A percentile compares a stretch with the other conserved stretches of the same genome.
Conservation (phyloP, 2,888 invertebrate genomes). For the Agrochola lychnidis region DNA sequence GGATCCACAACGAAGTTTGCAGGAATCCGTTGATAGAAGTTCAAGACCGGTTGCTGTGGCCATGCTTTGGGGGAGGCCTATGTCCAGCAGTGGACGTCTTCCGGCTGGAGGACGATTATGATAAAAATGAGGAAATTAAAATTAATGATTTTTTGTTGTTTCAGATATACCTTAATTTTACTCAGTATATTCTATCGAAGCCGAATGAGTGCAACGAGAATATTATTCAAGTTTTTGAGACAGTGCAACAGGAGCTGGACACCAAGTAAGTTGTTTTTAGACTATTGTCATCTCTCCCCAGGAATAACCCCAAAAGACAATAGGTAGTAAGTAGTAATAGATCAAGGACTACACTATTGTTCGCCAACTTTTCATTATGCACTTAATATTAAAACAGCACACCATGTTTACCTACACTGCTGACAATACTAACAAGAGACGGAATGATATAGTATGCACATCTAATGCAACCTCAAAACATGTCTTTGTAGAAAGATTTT, state of each 20-base stretch:
- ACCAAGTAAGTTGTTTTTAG: constrained; percentile 69
- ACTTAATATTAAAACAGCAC: too few species aligned
- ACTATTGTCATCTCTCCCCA: neutral
- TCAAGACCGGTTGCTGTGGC: neutral
- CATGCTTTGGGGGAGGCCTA: neutral
- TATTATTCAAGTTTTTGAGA: constrained; percentile 82
- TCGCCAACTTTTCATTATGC: too few species aligned
- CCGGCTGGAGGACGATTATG: neutral
- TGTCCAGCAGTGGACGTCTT: neutral
- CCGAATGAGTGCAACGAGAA: constrained; percentile 86
- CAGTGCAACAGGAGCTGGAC: constrained; percentile 72
- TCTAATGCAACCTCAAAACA: too few species aligned
- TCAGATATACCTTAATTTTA: constrained; percentile 85
- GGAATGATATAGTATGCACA: too few species aligned
- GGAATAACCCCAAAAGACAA: neutral
- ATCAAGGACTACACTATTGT: neutral
- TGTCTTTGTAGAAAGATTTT: too few species aligned
- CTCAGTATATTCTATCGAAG: constrained; percentile 72
- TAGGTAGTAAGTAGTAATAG: neutral
- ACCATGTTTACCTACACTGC: too few species aligned
- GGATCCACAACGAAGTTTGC: neutral
- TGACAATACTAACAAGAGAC: too few species aligned
- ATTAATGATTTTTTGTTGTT: constrained; percentile 42
- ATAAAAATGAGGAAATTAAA: too few species aligned
- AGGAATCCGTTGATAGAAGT: neutral